phyloP scores from a whole-genome alignment of 2,797 vertebrate species.

The Botia kubotai region DNA sequence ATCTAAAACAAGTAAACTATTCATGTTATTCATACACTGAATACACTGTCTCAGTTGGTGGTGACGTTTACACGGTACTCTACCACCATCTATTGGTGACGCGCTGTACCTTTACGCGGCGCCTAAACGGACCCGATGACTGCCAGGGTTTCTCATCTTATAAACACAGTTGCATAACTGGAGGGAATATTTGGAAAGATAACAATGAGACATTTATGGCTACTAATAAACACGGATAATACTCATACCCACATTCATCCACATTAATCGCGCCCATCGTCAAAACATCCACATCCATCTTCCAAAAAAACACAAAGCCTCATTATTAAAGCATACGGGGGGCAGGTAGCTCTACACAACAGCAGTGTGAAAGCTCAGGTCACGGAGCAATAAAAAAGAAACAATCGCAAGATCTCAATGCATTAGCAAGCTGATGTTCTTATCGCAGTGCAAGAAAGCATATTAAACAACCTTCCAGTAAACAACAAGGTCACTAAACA shows the following conservation, averaged over 20 bases:
- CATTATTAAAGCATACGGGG: not conserved
- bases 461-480: not conserved
- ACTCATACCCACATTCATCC: not conserved
- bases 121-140: not conserved
- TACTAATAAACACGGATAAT: constrained; percentile 25
- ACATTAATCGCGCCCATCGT: not conserved
- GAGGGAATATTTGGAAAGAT: constrained; percentile 17
- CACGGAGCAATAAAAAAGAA: not conserved
- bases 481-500: not conserved
- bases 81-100: constrained; percentile 21
- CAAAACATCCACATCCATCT: not conserved
- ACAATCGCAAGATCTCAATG: not conserved
- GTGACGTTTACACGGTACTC: not conserved
- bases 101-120: not conserved
- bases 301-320: constrained; percentile 14
- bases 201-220: constrained; percentile 23
- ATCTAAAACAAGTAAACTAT: not conserved
- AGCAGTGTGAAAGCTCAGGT: no score
- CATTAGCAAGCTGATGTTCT: not conserved
- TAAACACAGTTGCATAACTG: constrained; percentile 28
- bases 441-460: not conserved
- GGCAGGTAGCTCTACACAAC: not conserved
- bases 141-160: not conserved
- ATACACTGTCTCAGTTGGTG: no score
- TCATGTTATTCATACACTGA: not conserved